Evolutionary conservation across 92 coral and sea anemone genomes (phyloP).

Genomic region (Epizoanthus illoricatus): DNA sequence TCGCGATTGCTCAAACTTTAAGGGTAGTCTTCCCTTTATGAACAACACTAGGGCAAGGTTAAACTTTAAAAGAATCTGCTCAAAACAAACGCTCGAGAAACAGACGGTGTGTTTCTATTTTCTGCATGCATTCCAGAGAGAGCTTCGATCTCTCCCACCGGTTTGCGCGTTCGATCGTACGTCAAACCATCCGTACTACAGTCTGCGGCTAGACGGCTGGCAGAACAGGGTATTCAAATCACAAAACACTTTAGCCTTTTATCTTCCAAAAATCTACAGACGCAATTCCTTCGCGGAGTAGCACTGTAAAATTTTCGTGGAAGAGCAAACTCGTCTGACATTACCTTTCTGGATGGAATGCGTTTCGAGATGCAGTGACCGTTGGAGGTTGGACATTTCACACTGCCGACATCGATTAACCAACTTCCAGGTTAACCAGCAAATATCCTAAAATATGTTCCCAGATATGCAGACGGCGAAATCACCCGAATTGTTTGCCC

Average conservation of each 20-base stretch:
- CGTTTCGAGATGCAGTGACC: slow-evolving; percentile 16
- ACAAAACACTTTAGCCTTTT: slow-evolving; percentile 4
- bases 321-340: neutral
- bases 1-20: slow-evolving; percentile 18
- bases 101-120: slow-evolving; percentile 36
- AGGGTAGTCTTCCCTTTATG: slow-evolving; percentile 20
- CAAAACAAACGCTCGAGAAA: slow-evolving; percentile 31
- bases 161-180: slow-evolving; percentile 8
- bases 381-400: slow-evolving; percentile 29
- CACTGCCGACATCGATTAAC: slow-evolving; percentile 24
- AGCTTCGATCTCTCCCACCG: slow-evolving; percentile 3
- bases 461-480: slow-evolving; percentile 12
- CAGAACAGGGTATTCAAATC: neutral
- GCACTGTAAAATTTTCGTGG: slow-evolving; percentile 2
- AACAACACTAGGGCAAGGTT: slow-evolving; percentile 1
- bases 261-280: slow-evolving; percentile 1
- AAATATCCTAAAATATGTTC: slow-evolving; percentile 15
- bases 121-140: slow-evolving; percentile 39
- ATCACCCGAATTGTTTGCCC: slow-evolving; percentile 28
- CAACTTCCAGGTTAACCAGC: neutral
- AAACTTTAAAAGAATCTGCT: slow-evolving; percentile 10
- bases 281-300: slow-evolving; percentile 14
- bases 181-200: neutral
- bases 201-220: no score
- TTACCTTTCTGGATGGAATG: slow-evolving; percentile 36